Conservation (phyloP, 2,888 invertebrate genomes). For the Leptopilina drosophilae region DNA sequence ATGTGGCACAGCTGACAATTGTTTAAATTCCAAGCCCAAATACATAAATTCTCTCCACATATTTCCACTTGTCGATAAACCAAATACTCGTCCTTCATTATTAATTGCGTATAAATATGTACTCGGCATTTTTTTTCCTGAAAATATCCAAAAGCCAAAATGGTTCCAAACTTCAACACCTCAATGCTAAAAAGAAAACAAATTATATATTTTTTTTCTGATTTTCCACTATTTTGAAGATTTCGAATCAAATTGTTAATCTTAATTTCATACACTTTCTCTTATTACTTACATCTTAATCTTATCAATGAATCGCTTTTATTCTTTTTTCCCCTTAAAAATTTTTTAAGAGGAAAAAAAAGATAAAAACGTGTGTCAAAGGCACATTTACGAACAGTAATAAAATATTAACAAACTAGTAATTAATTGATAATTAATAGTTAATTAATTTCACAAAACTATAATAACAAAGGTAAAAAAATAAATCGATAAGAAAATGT, state of each 20-base stretch:
- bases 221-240: too few species aligned
- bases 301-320: too few species aligned
- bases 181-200: conserved; percentile 18
- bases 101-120: conserved; percentile 89
- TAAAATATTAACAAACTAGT: too few species aligned
- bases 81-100: conserved; percentile 92
- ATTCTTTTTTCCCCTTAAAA: too few species aligned
- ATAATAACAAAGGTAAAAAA: neutral
- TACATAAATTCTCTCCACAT: conserved; percentile 93
- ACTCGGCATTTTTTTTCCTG: conserved; percentile 80
- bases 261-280: neutral
- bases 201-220: too few species aligned
- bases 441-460: too few species aligned
- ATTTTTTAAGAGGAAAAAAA: too few species aligned
- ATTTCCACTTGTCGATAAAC: conserved; percentile 87
- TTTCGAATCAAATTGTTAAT: too few species aligned
- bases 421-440: too few species aligned
- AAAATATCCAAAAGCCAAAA: too few species aligned
- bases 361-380: too few species aligned
- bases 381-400: too few species aligned
- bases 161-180: neutral
- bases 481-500: neutral
- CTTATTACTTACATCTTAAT: neutral
- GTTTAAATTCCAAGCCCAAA: conserved; percentile 92
- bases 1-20: conserved; percentile 89